Evolutionary conservation across 2,888 invertebrate species (phyloP).

Genomic region (Miltochrista miniata): DNA sequence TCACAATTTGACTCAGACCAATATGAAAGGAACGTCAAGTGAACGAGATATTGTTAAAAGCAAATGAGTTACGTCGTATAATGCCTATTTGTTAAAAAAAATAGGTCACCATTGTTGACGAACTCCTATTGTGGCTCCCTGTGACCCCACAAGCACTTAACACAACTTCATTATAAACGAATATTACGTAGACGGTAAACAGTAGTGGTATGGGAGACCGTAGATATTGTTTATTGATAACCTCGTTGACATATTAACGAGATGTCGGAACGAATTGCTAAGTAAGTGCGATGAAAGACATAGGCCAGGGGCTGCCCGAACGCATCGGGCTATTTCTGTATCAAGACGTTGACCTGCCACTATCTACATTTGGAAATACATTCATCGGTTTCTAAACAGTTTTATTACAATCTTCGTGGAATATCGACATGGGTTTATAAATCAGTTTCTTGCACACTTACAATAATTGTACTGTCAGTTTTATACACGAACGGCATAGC

Average conservation of each 20-base stretch:
- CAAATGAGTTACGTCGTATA: conserved; percentile 65
- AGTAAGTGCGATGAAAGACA: conserved; percentile 71
- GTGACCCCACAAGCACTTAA: conserved; percentile 29
- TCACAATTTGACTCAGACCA: conserved; percentile 42
- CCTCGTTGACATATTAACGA: conserved; percentile 77
- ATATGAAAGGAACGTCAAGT: conserved; percentile 55
- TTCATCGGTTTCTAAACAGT: conserved; percentile 46
- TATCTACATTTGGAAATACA: conserved; percentile 55
- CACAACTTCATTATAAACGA: conserved; percentile 35
- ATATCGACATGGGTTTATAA: conserved; percentile 15
- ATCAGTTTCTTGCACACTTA: conserved; percentile 1
- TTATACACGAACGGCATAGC: conserved; percentile 24
- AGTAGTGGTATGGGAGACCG: conserved; percentile 47
- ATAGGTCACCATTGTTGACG: conserved; percentile 65
- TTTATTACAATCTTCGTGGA: conserved; percentile 21
- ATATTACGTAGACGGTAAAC: conserved; percentile 49
- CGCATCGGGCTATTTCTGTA: conserved; percentile 69
- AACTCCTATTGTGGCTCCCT: conserved; percentile 48
- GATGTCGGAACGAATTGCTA: conserved; percentile 68
- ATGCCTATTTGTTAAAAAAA: conserved; percentile 61
- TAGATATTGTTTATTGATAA: conserved; percentile 67
- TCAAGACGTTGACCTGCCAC: conserved; percentile 73
- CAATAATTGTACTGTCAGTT: conserved; percentile 15
- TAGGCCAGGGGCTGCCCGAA: conserved; percentile 62
- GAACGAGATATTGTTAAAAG: conserved; percentile 58